Evolutionary conservation across 2,888 invertebrate species (phyloP).

Genomic region (Andrena minutula): DNA sequence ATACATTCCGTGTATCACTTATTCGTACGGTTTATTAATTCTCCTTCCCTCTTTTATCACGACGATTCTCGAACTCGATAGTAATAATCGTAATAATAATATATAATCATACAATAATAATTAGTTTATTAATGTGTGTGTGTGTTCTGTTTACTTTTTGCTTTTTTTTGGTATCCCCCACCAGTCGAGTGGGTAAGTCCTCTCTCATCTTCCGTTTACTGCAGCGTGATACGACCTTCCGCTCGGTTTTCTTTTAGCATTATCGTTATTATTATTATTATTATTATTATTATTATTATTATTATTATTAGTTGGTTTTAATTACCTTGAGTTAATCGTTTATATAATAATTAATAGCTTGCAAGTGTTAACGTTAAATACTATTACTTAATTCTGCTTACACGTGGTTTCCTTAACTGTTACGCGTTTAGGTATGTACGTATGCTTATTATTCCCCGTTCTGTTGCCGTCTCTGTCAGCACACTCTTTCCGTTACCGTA

Average conservation of each 20-base stretch:
- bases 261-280: conserved; percentile 9
- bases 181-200: no score
- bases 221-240: conserved; percentile 76
- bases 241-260: conserved; percentile 63
- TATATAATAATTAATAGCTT: conserved; percentile 84
- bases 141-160: conserved; percentile 51
- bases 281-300: conserved; percentile 14
- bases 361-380: conserved; percentile 84
- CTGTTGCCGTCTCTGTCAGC: conserved; percentile 10
- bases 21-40: conserved; percentile 66
- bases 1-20: conserved; percentile 32
- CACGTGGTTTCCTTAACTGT: conserved; percentile 77
- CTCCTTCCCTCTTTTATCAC: conserved; percentile 78
- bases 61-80: conserved; percentile 82
- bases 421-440: conserved; percentile 83
- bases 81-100: conserved; percentile 82
- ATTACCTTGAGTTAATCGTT: conserved; percentile 82
- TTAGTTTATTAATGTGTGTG: conserved; percentile 81
- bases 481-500: conserved; percentile 27
- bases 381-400: conserved; percentile 84
- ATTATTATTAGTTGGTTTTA: conserved; percentile 41
- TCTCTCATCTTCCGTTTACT: conserved; percentile 37
- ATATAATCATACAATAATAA: conserved; percentile 78
- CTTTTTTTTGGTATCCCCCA: conserved; percentile 43
- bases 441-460: conserved; percentile 75